Percentiles rank a stretch among this genome's conserved stretches.
These are phyloP conservation scores for Enteromius thamalakanensis DNA, from an alignment of 2,797 vertebrate genomes.

Conservation along the genomic window DNA sequence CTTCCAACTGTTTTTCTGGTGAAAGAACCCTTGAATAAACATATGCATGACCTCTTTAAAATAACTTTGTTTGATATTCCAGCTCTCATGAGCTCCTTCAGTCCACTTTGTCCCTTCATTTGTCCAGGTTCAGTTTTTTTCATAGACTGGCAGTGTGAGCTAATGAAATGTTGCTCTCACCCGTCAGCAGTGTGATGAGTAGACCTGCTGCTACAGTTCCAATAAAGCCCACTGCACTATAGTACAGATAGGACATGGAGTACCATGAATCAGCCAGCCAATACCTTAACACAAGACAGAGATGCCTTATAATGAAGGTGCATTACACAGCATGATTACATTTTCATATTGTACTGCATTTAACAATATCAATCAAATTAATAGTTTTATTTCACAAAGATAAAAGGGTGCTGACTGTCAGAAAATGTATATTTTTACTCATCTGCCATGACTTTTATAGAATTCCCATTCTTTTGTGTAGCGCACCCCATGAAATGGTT, in stretches of 20 bases:
- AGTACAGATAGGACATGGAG: conserved; percentile 83
- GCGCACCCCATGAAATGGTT: neutral
- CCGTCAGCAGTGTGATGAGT: conserved; percentile 82
- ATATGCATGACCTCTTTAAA: neutral
- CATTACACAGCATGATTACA: neutral
- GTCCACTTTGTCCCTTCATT: neutral
- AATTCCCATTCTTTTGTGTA: neutral
- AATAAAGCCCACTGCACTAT: conserved; percentile 80
- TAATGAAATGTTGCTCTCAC: conserved; percentile 62
- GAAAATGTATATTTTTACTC: neutral
- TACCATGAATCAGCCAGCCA: conserved; percentile 82
- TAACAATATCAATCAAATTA: neutral
- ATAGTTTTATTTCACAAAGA: neutral
- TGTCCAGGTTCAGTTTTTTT: neutral
- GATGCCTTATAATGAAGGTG: neutral
- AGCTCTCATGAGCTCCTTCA: neutral
- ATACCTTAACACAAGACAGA: conserved; percentile 68
- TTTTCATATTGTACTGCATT: neutral
- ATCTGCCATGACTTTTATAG: neutral
- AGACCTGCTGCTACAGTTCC: conserved; percentile 70
- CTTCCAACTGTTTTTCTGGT: too few species aligned
- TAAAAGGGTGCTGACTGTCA: neutral
- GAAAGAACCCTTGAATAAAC: neutral
- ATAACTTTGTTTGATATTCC: neutral
- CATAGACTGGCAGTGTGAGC: neutral